Percentiles rank a stretch among this genome's conserved stretches.
phyloP scores from a whole-genome alignment of 2,113 vertebrate species.

The Heterotilapia buettikoferi region DNA sequence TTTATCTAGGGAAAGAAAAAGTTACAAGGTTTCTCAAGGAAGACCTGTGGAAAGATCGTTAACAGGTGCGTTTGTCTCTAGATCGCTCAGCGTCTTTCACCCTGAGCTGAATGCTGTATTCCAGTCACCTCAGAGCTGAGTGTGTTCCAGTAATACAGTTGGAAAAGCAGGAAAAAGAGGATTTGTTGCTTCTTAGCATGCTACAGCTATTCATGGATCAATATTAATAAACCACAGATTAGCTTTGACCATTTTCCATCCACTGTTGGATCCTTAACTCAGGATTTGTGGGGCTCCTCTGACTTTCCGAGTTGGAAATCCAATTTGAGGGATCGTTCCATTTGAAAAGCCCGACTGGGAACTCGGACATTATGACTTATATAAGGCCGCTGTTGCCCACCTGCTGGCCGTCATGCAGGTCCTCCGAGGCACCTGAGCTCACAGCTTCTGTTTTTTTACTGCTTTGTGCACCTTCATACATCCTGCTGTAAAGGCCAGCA shows the following conservation, averaged over 20 bases:
- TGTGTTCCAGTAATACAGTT: background rate
- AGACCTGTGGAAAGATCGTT: background rate
- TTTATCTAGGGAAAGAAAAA: background rate
- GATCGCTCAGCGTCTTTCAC: fast-evolving
- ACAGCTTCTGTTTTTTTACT: fast-evolving
- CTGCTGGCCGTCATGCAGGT: background rate
- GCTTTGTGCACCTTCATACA: background rate
- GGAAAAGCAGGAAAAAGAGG: background rate
- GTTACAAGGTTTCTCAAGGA: background rate
- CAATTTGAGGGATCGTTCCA: background rate
- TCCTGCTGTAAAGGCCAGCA: fast-evolving
- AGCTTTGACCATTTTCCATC: background rate
- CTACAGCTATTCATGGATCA: background rate
- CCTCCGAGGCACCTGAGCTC: background rate
- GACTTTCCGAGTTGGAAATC: background rate
- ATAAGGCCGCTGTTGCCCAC: background rate
- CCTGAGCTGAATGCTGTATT: background rate
- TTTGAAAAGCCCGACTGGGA: background rate
- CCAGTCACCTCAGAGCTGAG: background rate
- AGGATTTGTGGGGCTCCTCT: background rate
- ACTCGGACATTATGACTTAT: fast-evolving
- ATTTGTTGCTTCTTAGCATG: background rate
- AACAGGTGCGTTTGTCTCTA: fast-evolving
- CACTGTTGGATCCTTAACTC: background rate
- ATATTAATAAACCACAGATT: fast-evolving